These are phyloP conservation scores for Avahi laniger DNA, from an alignment of 2,797 vertebrate species.

Conservation along the genomic window DNA sequence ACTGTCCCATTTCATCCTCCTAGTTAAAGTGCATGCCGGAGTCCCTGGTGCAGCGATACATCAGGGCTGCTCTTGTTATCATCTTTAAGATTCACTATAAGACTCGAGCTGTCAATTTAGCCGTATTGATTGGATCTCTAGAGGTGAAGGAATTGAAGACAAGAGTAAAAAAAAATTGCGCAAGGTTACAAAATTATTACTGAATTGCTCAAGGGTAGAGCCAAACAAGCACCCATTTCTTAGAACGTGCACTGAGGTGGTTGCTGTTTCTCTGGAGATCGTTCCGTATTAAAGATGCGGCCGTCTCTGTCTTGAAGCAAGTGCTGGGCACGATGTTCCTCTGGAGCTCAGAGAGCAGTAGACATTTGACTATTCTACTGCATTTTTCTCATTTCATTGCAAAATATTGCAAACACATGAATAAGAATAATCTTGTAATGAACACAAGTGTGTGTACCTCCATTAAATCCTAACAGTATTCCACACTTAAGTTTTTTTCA, in stretches of 20 bases:
- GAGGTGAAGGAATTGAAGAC: not conserved
- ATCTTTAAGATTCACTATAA: not conserved
- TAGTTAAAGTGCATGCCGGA: not conserved
- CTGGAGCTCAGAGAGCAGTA: not conserved
- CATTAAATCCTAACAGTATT: not conserved
- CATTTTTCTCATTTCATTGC: constrained; percentile 1
- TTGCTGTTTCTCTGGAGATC: not conserved
- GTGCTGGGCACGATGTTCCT: not conserved
- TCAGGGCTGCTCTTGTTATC: not conserved
- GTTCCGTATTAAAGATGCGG: not conserved
- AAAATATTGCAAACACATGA: not conserved
- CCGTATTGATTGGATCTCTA: not conserved
- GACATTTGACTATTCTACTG: not conserved
- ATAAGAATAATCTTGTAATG: not conserved
- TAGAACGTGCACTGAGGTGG: not conserved
- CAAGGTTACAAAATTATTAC: not conserved
- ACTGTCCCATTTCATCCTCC: not conserved
- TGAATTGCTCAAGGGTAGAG: not conserved
- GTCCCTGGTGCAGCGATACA: not conserved
- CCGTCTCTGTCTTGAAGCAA: not conserved
- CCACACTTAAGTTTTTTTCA: not conserved
- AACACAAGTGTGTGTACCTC: not conserved
- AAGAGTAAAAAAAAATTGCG: constrained; percentile 24
- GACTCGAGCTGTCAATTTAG: not conserved
- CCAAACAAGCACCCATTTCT: not conserved